Percentiles rank a stretch among this genome's conserved stretches.
phyloP scores from a whole-genome alignment of 2,888 invertebrate species.

The Proisotoma minuta region DNA sequence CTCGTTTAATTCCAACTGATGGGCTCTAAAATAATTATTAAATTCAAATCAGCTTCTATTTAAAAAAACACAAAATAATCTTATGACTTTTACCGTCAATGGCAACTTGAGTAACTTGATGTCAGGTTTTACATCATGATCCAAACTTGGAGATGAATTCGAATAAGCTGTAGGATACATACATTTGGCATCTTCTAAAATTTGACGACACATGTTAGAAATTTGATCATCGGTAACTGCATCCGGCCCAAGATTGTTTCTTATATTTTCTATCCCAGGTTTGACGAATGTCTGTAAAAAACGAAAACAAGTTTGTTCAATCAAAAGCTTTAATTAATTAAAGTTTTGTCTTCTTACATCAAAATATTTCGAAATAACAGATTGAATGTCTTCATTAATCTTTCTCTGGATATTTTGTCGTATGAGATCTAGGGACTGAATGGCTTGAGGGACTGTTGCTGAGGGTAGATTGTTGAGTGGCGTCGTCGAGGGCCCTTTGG shows the following conservation, averaged over 20 bases:
- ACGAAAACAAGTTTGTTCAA: slow-evolving; percentile 8
- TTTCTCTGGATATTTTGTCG: slow-evolving; percentile 70
- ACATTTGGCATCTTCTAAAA: slow-evolving; percentile 71
- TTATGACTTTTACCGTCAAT: slow-evolving; percentile 42
- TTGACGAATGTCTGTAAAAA: slow-evolving; percentile 70
- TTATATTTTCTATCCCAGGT: slow-evolving; percentile 72
- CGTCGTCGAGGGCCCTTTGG: slow-evolving; percentile 44
- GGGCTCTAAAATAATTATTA: slow-evolving; percentile 51
- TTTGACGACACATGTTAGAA: slow-evolving; percentile 67
- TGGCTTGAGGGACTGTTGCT: slow-evolving; percentile 57
- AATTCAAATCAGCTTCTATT: not conserved
- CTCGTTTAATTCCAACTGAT: slow-evolving; percentile 60
- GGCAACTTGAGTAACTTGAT: slow-evolving; percentile 34
- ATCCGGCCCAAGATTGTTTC: slow-evolving; percentile 67
- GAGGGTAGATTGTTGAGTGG: not conserved
- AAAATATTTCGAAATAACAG: slow-evolving; percentile 70
- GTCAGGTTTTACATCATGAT: not conserved
- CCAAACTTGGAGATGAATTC: not conserved
- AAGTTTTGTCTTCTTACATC: slow-evolving; percentile 57
- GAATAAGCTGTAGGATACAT: slow-evolving; percentile 56
- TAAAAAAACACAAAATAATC: not conserved
- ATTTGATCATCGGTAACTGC: slow-evolving; percentile 70
- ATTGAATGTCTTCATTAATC: slow-evolving; percentile 72
- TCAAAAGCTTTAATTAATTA: not conserved
- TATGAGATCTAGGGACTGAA: slow-evolving; percentile 68